Base-by-base conservation (phyloP, 2,113 vertebrate species). In the Cyanistes caeruleus region DNA sequence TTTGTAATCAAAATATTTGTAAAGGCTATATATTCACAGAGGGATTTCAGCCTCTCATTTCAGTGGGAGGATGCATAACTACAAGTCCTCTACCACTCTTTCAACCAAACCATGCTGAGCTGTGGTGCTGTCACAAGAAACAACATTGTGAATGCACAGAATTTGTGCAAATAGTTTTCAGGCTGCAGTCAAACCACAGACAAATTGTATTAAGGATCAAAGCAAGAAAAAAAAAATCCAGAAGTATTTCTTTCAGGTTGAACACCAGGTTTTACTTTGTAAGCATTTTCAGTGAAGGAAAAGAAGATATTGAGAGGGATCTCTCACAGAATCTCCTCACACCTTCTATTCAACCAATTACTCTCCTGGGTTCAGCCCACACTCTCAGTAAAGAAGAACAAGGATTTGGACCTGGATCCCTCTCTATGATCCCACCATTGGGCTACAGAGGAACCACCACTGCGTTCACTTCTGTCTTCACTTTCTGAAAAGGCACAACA, bases 141-240 rank as follows among this genome's bases (percentile, higher is more conserved):
- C 14, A 80, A 77, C 51, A 31, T 5, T 82, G 70, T 33, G 41
- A 89, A 78, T 0, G 0, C 51, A 55, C 27, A 37, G 60, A 27
- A 78, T 70, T 85, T 52, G 49, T 4, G 10, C 74, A 84, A 64
- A 95, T 5, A 88, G 33, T 62, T 90, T 89, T 95, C 72, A 93
- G 86, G 35, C 55, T 86, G 27, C 89, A 93, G 52, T 74, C 33
- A 95, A 92, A 89, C 86, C 73, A 88, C 88, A 92, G 39, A 23
- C 78, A 92, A 96, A 93, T 72, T 75, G 39, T 68, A 90, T 84
- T 86, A 93, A 77, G 13, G 48, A 90, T 95, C 79, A 96, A 92
- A 95, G 64, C 27, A 59, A 93, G 35, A 25, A 23, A 95, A 92
- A 92, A 87, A 89, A 73, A 28, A 10, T 46, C 53, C 63, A 68